Evolutionary conservation across 2,113 vertebrate species (phyloP), one percentile per base, ranked within the genome.

Genomic region (Menura novaehollandiae): DNA sequence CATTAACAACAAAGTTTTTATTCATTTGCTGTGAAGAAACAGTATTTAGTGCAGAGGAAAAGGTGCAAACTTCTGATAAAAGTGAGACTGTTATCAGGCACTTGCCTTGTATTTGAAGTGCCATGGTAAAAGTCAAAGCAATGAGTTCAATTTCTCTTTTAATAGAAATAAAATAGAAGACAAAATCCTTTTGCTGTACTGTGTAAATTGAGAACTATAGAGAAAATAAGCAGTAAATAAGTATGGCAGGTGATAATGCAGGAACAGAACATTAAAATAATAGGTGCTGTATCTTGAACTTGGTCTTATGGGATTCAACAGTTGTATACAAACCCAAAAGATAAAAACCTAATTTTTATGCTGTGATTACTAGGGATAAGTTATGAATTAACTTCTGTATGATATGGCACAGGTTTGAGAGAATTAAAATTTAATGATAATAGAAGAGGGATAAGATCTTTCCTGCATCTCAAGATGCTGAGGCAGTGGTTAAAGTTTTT

Each of bases 201-300:
- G 89, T 93, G 52, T 73, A 93, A 93, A 92, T n/a, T 63, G 93
- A 88, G 72, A 94, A 95, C 47, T 71, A 64, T 67, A 67, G 56
- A 74, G 60, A 80, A 83, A 93, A 95, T 67, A 71, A 92, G 82
- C 75, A 94, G 27, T 75, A 94, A 95, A 92, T 85, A 94, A 79
- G 44, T 90, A 88, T 59, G 44, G 71, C 69, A 89, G 73, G n/a
- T 69, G 88, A 62, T 93, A 93, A 94, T 52, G 52, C 49, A 53
- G 55, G 64, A 93, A 74, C 18, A 81, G 68, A 86, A 49, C 66
- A 67, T 89, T 78, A 74, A 94, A 89, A 71, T 82, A 84, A 78
- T 64, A 80, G 52, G 49, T 81, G 22, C 41, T 73, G 13, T 56
- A 39, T 63, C n/a, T 90, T 74, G 59, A 93, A 88, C 59, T 91